Evolutionary conservation across 2,888 invertebrate species (phyloP), one percentile per base, ranked within the genome.

Genomic region (Hedya salicella): DNA sequence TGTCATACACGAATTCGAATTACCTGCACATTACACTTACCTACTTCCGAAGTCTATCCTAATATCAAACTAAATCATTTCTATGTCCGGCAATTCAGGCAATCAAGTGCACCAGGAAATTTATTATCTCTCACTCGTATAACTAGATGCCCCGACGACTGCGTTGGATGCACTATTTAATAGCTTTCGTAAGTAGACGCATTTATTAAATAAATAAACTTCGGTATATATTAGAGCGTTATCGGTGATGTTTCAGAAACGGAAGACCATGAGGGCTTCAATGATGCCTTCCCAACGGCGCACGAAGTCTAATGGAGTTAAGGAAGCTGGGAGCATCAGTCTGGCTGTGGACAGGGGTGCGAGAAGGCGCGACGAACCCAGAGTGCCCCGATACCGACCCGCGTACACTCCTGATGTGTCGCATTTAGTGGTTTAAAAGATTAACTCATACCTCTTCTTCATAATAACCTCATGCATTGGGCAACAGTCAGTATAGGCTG

Each of bases 391-490:
- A 70, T 95, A 95, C 82, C 91, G 95, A 68, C 95, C 95, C 1
- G 96, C 96, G 3, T 96, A 96, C 79, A 96, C 96, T 39, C 95
- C 95, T 66, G 96, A 96, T 82, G 96, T 96, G 0, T 96, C 96
- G 16, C 96, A 96, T 87, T 93, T 96, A 70, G 95, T 96, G 73
- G 96, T 96, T 79, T 96, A 13, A 50, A 39, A 19, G 25, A 39
- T 46, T 19, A 14, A 19, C 9, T 46, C 25, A 25, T 25, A 25
- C 25, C 25, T 25, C 56, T n/a, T 57, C 44, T 46, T 46, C 17
- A 19, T 57, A 44, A 13, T 3, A n/a, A 2, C 30, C 11, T 32
- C 17, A n/a, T n/a, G n/a, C n/a, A n/a, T n/a, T n/a, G n/a, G n/a
- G n/a, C n/a, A n/a, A n/a, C n/a, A n/a, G n/a, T n/a, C n/a, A n/a